A percentile compares a stretch with the other conserved stretches of the same genome.
Evolutionary conservation across 2,888 invertebrate genomes (phyloP).

Genomic region (Campoplex capitator): DNA sequence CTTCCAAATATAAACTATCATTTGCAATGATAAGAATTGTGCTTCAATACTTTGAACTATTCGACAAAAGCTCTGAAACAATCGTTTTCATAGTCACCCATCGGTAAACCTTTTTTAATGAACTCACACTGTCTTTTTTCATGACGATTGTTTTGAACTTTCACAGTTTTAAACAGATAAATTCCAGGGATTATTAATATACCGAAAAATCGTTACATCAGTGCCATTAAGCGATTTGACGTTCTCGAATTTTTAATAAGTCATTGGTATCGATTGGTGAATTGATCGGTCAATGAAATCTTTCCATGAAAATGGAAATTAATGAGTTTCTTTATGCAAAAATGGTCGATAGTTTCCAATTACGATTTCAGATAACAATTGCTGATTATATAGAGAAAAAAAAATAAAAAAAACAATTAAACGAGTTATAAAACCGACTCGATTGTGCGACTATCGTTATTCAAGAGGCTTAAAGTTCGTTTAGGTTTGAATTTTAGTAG

Average conservation of each 20-base stretch:
- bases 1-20: not conserved
- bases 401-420: no score
- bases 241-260: not conserved
- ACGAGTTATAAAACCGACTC: not conserved
- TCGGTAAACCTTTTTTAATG: no score
- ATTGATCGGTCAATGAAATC: not conserved
- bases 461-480: not conserved
- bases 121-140: not conserved
- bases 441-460: not conserved
- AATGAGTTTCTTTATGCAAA: not conserved
- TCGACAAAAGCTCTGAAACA: no score
- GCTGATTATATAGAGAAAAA: no score
- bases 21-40: not conserved
- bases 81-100: no score
- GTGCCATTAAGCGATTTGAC: not conserved
- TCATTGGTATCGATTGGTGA: not conserved
- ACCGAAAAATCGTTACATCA: no score
- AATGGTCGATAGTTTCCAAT: not conserved
- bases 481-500: not conserved
- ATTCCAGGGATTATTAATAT: not conserved
- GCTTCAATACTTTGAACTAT: no score
- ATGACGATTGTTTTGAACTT: not conserved
- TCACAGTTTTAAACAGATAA: not conserved
- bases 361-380: no score
- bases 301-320: not conserved